These are phyloP conservation scores for Anticlea derivata DNA, from an alignment of 2,888 invertebrate species.

Conservation along the genomic window DNA sequence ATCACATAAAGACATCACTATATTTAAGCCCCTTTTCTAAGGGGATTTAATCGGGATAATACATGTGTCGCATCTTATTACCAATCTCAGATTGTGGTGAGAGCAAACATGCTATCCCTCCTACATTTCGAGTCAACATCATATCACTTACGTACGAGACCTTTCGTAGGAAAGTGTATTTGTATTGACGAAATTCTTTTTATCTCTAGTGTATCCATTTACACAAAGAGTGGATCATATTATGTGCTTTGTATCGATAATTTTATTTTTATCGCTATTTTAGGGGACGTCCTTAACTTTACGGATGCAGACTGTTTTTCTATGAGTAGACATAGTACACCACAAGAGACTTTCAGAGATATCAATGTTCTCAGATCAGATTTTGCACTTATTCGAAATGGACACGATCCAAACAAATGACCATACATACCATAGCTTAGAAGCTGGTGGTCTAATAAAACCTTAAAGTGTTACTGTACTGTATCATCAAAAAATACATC, in stretches of 20 bases:
- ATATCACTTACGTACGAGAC: constrained; percentile 76
- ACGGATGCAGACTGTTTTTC: constrained; percentile 12
- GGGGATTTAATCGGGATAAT: constrained; percentile 79
- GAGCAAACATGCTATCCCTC: constrained; percentile 73
- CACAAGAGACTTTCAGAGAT: constrained; percentile 4
- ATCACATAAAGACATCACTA: constrained; percentile 67
- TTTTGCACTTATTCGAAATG: constrained; percentile 1
- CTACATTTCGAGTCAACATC: constrained; percentile 69
- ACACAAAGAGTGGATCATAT: constrained; percentile 47
- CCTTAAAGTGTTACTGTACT: too few species aligned
- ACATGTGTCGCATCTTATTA: constrained; percentile 82
- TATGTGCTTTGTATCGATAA: constrained; percentile 33
- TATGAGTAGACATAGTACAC: constrained; percentile 1
- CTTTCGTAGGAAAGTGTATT: constrained; percentile 66
- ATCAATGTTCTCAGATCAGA: not conserved
- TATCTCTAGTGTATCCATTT: constrained; percentile 57
- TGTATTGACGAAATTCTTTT: constrained; percentile 68
- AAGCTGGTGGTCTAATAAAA: too few species aligned
- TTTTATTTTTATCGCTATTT: constrained; percentile 27
- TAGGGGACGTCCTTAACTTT: constrained; percentile 24
- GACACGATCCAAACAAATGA: not conserved
- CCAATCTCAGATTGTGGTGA: constrained; percentile 77
- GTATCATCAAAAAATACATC: too few species aligned
- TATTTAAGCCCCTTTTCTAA: constrained; percentile 70
- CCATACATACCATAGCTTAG: not conserved